A percentile compares a stretch with the other conserved stretches of the same genome.
Conservation (phyloP, 2,113 vertebrate species). For the Crotalus horridus region DNA sequence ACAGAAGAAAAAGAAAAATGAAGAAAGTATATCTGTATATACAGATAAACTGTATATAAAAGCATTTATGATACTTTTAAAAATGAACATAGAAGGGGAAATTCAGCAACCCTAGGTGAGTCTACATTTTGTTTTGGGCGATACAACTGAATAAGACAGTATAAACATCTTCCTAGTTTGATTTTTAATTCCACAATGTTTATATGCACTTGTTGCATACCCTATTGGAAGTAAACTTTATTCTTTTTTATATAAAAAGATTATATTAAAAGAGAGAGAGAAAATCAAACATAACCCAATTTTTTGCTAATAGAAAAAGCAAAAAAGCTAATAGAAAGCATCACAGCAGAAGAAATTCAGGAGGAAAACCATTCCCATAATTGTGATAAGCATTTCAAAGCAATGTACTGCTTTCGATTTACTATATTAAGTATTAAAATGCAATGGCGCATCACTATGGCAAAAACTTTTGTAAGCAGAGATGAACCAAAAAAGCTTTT, state of each 20-base stretch:
- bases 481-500: slow-evolving; percentile 62
- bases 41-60: neutral
- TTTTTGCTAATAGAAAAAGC: neutral
- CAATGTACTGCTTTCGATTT: slow-evolving; percentile 49
- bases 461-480: slow-evolving; percentile 52
- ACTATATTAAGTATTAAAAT: slow-evolving; percentile 61
- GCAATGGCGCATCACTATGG: slow-evolving; percentile 46
- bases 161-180: neutral
- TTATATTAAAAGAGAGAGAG: neutral
- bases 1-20: neutral
- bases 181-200: neutral
- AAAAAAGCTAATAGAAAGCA: neutral
- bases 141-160: neutral
- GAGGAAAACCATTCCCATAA: slow-evolving; percentile 28
- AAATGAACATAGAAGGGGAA: neutral
- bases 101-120: neutral
- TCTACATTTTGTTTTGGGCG: neutral
- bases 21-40: neutral
- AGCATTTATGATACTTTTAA: neutral
- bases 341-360: slow-evolving; percentile 16
- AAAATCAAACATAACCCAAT: neutral
- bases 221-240: neutral
- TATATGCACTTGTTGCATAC: neutral
- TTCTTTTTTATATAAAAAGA: neutral
- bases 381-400: slow-evolving; percentile 25